Base-by-base conservation (phyloP, 2,888 invertebrate genomes). In the Dryobota labecula region DNA sequence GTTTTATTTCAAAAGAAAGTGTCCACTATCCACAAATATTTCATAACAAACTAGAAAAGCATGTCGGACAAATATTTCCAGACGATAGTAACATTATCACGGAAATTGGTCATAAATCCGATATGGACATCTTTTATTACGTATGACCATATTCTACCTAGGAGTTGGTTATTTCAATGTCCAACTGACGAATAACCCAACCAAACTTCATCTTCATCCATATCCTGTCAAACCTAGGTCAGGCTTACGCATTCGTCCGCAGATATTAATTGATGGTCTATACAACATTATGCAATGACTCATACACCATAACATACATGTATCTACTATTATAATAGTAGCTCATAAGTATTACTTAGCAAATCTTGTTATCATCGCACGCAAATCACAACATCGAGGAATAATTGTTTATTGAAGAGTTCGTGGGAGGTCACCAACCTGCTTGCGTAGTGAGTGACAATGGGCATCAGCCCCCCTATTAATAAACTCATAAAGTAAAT, bases 301-400 rank as follows among this genome's bases (percentile, higher is more conserved):
- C 69, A 77, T 38, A 41, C 53, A 38, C 38, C 49, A 56, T 75
- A 56, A 66, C 61, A 62, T 18, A 51, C 49, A 38, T 30, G 8
- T 38, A 63, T 51, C 18, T 45, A 67, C 54, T 47, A 18, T 38
- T 36, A 53, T 43, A 66, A 79, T 80, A 43, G 38, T 49, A 45
- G 64, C 36, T 57, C 24, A 54, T 69, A 57, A 74, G 64, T 69
- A 65, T 62, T 61, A 68, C 47, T 76, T 80, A 70, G 66, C 63
- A 70, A 78, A 78, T 76, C 77, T 68, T 51, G 62, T 82, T 77
- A 82, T 77, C 78, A 72, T 57, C 27, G 61, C 82, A 65, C 65
- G 67, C 45, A 66, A 71, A 79, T 77, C 78, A 24, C 61, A 36
- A 36, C 51, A 64, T 58, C 62, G 53, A 68, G 53, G 61, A 62